These are phyloP conservation scores for Silurus asotus DNA, from an alignment of 2,113 vertebrate species.

Conservation along the genomic window DNA sequence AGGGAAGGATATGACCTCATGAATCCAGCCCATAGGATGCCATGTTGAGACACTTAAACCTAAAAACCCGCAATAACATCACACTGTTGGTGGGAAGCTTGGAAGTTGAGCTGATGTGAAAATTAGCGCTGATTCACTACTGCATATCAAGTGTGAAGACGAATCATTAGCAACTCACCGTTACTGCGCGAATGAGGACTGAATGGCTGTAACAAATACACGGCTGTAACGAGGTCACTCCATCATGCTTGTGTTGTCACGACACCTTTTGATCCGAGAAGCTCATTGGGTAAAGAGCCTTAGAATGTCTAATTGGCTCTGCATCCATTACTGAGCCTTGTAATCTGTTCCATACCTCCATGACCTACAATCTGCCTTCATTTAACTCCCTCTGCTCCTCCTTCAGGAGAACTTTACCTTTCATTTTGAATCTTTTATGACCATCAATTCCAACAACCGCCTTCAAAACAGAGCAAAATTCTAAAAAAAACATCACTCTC, in stretches of 20 bases:
- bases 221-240: slow-evolving; percentile 27
- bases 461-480: too few species aligned
- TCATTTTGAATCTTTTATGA: neutral
- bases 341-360: slow-evolving; percentile 70
- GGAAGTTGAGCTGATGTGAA: slow-evolving; percentile 66
- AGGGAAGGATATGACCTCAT: slow-evolving; percentile 78
- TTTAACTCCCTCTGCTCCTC: slow-evolving; percentile 53
- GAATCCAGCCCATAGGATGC: slow-evolving; percentile 63
- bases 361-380: slow-evolving; percentile 62
- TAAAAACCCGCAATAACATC: slow-evolving; percentile 62
- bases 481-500: neutral
- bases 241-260: slow-evolving; percentile 59
- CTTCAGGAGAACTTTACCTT: neutral
- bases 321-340: slow-evolving; percentile 60
- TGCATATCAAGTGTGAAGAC: slow-evolving; percentile 48
- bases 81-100: slow-evolving; percentile 58
- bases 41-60: slow-evolving; percentile 74
- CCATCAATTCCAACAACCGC: neutral
- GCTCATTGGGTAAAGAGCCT: slow-evolving; percentile 63
- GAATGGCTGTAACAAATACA: slow-evolving; percentile 50
- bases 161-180: slow-evolving; percentile 60
- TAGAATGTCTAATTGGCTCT: slow-evolving; percentile 68
- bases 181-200: slow-evolving; percentile 50
- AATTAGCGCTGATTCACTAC: slow-evolving; percentile 67
- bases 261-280: slow-evolving; percentile 62